These are phyloP conservation scores for Drosophila seclusa DNA, from an alignment of 2,888 invertebrate species.

Conservation along the genomic window DNA sequence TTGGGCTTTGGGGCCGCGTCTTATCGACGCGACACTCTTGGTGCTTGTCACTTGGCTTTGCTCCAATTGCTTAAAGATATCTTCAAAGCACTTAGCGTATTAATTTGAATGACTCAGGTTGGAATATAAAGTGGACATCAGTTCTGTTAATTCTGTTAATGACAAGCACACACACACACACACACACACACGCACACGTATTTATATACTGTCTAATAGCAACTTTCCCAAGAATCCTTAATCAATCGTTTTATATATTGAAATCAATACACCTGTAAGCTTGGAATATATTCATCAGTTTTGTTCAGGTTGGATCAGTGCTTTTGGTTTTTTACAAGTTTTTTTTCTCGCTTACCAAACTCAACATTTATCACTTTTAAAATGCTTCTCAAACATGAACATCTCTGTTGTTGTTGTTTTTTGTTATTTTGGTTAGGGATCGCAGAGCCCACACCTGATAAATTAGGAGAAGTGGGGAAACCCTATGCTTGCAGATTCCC, in stretches of 20 bases:
- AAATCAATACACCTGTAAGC: background rate
- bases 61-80: conserved; percentile 69
- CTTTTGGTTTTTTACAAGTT: background rate
- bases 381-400: conserved; percentile 5
- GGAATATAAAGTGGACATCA: conserved; percentile 35
- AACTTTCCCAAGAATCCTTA: conserved; percentile 1
- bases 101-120: conserved; percentile 43
- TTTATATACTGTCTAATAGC: background rate
- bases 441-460: conserved; percentile 12
- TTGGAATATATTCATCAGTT: background rate
- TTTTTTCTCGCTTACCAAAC: background rate
- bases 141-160: conserved; percentile 7
- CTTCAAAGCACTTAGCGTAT: conserved; percentile 47
- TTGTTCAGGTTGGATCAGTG: background rate
- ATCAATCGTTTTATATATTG: background rate
- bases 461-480: conserved; percentile 28
- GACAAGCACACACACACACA: conserved; percentile 7
- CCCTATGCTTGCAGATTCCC: conserved; percentile 54
- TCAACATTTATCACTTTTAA: background rate
- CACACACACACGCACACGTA: conserved; percentile 10
- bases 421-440: background rate
- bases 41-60: conserved; percentile 54
- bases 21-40: conserved; percentile 35
- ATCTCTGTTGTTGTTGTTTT: background rate
- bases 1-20: conserved; percentile 7